A percentile compares a stretch with the other conserved stretches of the same genome.
Evolutionary conservation across 1,140 invertebrate genomes (phyloP).

Genomic region (Temnothorax curvispinosus): DNA sequence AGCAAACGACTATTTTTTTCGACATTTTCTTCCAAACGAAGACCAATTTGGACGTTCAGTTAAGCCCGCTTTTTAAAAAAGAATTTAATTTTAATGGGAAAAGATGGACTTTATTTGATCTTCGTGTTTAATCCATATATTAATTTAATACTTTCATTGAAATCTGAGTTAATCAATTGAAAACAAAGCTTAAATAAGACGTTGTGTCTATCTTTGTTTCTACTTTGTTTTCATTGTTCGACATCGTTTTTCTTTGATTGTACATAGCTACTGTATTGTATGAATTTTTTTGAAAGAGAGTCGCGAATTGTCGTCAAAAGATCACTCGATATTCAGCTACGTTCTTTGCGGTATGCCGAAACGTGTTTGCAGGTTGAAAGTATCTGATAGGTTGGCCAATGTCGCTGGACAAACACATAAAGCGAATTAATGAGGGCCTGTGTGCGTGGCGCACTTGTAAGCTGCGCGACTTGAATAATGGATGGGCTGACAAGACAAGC

Average conservation of each 20-base stretch:
- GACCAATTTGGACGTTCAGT: not conserved
- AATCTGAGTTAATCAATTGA: not conserved
- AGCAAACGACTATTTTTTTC: not conserved
- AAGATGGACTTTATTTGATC: not conserved
- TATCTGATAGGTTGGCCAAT: constrained; percentile 31
- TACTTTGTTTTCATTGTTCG: not conserved
- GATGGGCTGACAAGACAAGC: constrained; percentile 74
- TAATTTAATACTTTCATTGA: not conserved
- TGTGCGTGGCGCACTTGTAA: constrained; percentile 70
- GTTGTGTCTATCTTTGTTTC: not conserved
- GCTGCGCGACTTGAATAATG: constrained; percentile 77
- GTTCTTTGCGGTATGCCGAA: not conserved
- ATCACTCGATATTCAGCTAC: constrained; percentile 37
- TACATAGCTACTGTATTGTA: not conserved
- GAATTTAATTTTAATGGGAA: constrained; percentile 2
- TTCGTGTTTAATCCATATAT: not conserved
- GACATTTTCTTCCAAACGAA: constrained; percentile 7
- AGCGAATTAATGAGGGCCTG: constrained; percentile 76
- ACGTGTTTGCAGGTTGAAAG: constrained; percentile 54
- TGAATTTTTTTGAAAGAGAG: constrained; percentile 3
- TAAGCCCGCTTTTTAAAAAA: not conserved
- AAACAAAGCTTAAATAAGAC: not conserved
- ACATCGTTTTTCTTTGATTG: not conserved
- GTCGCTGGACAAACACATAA: constrained; percentile 74
- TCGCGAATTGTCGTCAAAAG: not conserved